phyloP scores from a whole-genome alignment of 1,140 invertebrate species.

The Drosophila melanogaster region Release_6_plus_ISO1_MT NT_033777.3:5176001-5176500 shows the following conservation, averaged over 20 bases:
- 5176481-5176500: slow-evolving; percentile 36
- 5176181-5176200: slow-evolving; percentile 44
- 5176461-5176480: slow-evolving; percentile 41
- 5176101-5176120: slow-evolving; percentile 70
- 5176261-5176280: slow-evolving; percentile 79
- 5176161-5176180: slow-evolving; percentile 56
- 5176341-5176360: slow-evolving; percentile 5
- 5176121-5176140: slow-evolving; percentile 77
- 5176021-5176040: slow-evolving; percentile 72
- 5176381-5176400: slow-evolving; percentile 37
- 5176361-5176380: slow-evolving; percentile 2
- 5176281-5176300: slow-evolving; percentile 58
- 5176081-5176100: slow-evolving; percentile 66
- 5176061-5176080: slow-evolving; percentile 70
- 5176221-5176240: slow-evolving; percentile 67
- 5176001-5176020: slow-evolving; percentile 62
- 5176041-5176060: slow-evolving; percentile 64
- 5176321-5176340: not conserved
- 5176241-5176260: slow-evolving; percentile 81
- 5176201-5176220: slow-evolving; percentile 60
- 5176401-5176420: slow-evolving; percentile 13
- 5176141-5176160: slow-evolving; percentile 66
- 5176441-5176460: slow-evolving; percentile 26
- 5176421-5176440: not conserved
- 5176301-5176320: slow-evolving; percentile 1